Conservation (phyloP, 2,888 invertebrate species). For the Xestia c-nigrum region DNA sequence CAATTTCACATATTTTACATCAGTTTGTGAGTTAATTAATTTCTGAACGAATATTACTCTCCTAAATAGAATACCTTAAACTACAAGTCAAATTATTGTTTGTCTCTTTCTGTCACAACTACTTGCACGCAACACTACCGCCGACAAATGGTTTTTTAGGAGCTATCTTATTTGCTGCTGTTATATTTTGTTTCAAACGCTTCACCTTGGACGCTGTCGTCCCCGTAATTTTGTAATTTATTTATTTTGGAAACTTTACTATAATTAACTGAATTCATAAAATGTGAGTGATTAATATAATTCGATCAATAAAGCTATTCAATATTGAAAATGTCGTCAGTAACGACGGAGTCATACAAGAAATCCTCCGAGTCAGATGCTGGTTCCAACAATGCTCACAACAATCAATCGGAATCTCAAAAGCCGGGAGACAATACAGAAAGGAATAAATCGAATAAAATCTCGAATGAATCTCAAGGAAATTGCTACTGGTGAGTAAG, state of each 20-base stretch:
- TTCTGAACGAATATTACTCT: slow-evolving; percentile 35
- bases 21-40: background rate
- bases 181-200: slow-evolving; percentile 24
- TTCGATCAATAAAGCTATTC: slow-evolving; percentile 22
- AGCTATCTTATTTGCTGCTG: background rate
- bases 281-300: slow-evolving; percentile 40
- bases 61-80: background rate
- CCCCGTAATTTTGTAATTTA: slow-evolving; percentile 12
- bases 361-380: slow-evolving; percentile 76
- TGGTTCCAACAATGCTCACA: slow-evolving; percentile 71
- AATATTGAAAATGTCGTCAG: slow-evolving; percentile 70
- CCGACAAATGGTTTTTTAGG: background rate
- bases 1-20: too few species aligned
- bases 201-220: slow-evolving; percentile 26
- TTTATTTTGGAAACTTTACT: slow-evolving; percentile 28
- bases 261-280: slow-evolving; percentile 12
- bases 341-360: slow-evolving; percentile 70
- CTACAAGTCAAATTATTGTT: background rate
- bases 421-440: slow-evolving; percentile 81
- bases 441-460: slow-evolving; percentile 80
- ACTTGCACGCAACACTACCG: slow-evolving; percentile 15
- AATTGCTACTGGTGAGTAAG: slow-evolving; percentile 84
- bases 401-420: slow-evolving; percentile 82
- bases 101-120: slow-evolving; percentile 7
- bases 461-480: slow-evolving; percentile 80